phyloP scores from a whole-genome alignment of 2,113 vertebrate species.

The Proterorhinus semilunaris region DNA sequence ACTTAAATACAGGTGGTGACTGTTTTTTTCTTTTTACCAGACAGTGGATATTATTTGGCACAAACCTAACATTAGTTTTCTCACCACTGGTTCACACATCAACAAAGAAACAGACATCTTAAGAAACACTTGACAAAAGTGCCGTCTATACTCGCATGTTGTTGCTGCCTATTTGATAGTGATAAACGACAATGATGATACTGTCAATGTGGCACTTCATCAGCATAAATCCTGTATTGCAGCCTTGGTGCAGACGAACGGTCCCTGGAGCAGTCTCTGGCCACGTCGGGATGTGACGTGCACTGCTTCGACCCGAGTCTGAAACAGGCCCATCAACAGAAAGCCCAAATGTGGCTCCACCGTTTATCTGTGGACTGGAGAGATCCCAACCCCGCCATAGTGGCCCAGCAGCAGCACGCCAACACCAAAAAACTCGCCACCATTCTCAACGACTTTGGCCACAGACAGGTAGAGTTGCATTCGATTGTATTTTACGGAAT shows the following conservation, averaged over 20 bases:
- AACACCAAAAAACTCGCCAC: constrained; percentile 88
- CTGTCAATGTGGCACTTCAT: too few relatives aligned
- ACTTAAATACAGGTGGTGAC: too few relatives aligned
- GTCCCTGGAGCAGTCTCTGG: constrained; percentile 81
- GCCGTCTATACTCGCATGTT: too few relatives aligned
- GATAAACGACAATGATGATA: too few relatives aligned
- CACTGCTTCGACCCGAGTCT: constrained; percentile 92
- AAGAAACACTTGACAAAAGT: too few relatives aligned
- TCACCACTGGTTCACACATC: too few relatives aligned
- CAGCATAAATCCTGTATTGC: neutral
- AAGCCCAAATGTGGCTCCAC: constrained; percentile 85
- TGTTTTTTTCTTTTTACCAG: too few relatives aligned
- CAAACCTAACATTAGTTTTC: too few relatives aligned
- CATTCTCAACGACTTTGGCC: constrained; percentile 90
- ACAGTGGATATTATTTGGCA: too few relatives aligned
- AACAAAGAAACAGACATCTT: too few relatives aligned
- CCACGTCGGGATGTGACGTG: constrained; percentile 85
- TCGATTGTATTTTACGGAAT: too few relatives aligned
- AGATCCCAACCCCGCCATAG: constrained; percentile 86
- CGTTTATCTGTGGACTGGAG: constrained; percentile 91
- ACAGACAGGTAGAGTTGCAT: constrained; percentile 81
- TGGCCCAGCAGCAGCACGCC: constrained; percentile 72
- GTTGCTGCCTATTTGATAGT: too few relatives aligned
- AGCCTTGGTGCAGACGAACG: constrained; percentile 83
- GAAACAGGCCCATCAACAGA: constrained; percentile 82